Evolutionary conservation across 1,140 invertebrate species (phyloP).

Genomic region (Ganaspis sp.): DNA sequence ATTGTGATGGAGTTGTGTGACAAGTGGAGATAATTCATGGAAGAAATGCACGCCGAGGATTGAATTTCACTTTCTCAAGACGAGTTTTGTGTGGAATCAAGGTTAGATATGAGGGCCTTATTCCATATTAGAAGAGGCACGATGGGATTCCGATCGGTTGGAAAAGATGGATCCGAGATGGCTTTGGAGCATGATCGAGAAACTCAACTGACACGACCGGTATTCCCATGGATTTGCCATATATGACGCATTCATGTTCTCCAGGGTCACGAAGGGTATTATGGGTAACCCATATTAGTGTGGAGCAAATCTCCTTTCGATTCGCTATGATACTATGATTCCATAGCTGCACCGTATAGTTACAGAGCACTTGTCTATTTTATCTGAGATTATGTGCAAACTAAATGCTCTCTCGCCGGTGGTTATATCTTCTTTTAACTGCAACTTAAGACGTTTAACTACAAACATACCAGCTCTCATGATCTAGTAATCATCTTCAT

Average conservation of each 20-base stretch:
- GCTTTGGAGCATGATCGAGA: slow-evolving; percentile 41
- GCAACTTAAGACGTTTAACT: slow-evolving; percentile 2
- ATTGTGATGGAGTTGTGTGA: slow-evolving; percentile 2
- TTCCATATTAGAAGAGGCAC: slow-evolving; percentile 13
- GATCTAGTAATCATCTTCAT: not conserved
- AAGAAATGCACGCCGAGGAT: slow-evolving; percentile 30
- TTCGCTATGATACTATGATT: slow-evolving; percentile 3
- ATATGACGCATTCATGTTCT: slow-evolving; percentile 44
- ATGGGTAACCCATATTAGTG: slow-evolving; percentile 9
- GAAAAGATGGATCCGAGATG: slow-evolving; percentile 36
- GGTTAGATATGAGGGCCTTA: slow-evolving; percentile 37
- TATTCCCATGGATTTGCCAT: slow-evolving; percentile 47
- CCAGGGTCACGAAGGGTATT: slow-evolving; percentile 45
- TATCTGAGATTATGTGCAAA: not conserved
- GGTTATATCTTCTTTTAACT: not conserved
- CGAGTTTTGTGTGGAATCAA: slow-evolving; percentile 49
- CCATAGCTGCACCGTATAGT: not conserved
- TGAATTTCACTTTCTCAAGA: slow-evolving; percentile 53
- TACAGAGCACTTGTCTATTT: slow-evolving; percentile 10
- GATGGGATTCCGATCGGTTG: slow-evolving; percentile 45
- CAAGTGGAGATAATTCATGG: slow-evolving; percentile 18
- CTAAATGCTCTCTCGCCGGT: not conserved
- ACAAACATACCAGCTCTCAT: not conserved
- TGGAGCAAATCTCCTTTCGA: slow-evolving; percentile 6
- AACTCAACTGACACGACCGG: slow-evolving; percentile 45